phyloP scores from a whole-genome alignment of 2,113 vertebrate genomes.

The Elgaria multicarinata region DNA sequence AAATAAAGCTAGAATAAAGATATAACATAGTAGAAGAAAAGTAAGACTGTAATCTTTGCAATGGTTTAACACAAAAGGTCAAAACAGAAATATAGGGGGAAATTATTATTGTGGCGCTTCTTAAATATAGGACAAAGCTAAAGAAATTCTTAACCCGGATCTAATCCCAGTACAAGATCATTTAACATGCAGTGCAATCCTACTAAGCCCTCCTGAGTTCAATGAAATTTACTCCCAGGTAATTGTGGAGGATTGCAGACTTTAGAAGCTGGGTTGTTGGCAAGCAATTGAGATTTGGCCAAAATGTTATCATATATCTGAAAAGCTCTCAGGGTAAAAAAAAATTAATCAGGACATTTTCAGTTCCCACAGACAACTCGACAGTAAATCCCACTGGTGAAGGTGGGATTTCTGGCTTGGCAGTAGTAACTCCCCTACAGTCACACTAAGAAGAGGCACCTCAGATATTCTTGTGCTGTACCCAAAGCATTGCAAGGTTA shows the following conservation, averaged over 20 bases:
- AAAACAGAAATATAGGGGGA: no score
- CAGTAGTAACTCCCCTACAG: not conserved
- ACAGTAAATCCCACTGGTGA: no score
- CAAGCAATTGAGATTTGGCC: no score
- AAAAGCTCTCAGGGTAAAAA: not conserved
- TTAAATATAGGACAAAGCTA: not conserved
- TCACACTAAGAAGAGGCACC: not conserved
- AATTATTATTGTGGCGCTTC: not conserved
- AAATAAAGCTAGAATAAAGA: no score
- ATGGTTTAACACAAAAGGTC: not conserved
- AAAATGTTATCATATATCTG: not conserved
- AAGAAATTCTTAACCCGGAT: no score
- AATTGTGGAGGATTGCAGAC: not conserved
- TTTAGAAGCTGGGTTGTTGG: not conserved
- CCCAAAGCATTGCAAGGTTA: not conserved
- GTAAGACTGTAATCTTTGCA: not conserved
- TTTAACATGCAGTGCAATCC: not conserved
- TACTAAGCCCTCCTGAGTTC: not conserved
- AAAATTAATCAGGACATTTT: not conserved
- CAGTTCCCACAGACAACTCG: not conserved
- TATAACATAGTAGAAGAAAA: not conserved
- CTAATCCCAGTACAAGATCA: not conserved
- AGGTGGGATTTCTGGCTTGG: not conserved
- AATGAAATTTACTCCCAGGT: not conserved
- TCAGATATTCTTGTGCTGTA: not conserved